Conservation (phyloP, 2,113 vertebrate species). For the Myocastor coypus region DNA sequence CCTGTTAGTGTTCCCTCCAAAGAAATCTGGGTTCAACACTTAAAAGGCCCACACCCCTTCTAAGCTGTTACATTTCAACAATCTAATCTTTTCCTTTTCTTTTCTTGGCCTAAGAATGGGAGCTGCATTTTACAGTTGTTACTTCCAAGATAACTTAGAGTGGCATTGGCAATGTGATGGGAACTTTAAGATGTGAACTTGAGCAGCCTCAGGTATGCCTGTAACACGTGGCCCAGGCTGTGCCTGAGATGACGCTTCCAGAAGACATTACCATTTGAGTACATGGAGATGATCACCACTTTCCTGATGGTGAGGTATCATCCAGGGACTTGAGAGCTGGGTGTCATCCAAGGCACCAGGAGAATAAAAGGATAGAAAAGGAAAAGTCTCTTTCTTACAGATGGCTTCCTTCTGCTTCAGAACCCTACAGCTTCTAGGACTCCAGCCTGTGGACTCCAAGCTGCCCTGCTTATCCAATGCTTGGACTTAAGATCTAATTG, state of each 20-base stretch:
- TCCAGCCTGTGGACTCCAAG: background rate
- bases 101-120: background rate
- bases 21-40: background rate
- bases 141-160: background rate
- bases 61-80: background rate
- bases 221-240: background rate
- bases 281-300: background rate
- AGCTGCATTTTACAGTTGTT: background rate
- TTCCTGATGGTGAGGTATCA: too few species aligned
- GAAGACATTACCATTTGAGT: background rate
- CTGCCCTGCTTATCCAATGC: background rate
- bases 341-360: too few species aligned
- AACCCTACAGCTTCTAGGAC: background rate
- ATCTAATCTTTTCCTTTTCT: background rate
- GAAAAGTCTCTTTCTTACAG: background rate
- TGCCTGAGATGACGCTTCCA: background rate
- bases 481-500: background rate
- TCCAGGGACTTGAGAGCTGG: too few species aligned
- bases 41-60: background rate
- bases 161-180: background rate
- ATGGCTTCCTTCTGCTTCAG: background rate
- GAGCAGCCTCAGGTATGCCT: background rate
- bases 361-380: background rate
- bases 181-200: background rate
- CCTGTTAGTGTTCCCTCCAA: background rate